Evolutionary conservation across 2,888 invertebrate genomes (phyloP), one percentile per base, ranked within the genome.

Genomic region (Aelia acuminata): DNA sequence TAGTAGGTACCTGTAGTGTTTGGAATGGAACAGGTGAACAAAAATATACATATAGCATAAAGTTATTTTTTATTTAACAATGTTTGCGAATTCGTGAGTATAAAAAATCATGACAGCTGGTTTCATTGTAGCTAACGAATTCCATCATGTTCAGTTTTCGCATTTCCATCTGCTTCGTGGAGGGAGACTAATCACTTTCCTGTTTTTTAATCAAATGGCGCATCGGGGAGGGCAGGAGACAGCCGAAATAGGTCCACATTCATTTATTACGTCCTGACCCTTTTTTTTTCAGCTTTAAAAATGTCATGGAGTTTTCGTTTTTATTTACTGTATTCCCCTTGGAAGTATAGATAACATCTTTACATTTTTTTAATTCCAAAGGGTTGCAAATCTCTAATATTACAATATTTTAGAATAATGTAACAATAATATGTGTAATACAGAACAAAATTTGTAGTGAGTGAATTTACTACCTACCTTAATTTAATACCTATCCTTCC

Each of bases 71-170:
- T 8, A 13, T 13, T 57, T 4, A 18, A 18, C 7, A 10, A 15
- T 63, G 4, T 31, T 31, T 26, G 5, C 26, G 63, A 31, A 18
- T 63, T 7, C 15, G 7, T 26, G 18, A 18, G 15, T 31, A 63
- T 18, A 18, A 31, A 3, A 70, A 70, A 70, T 35, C 31, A 35
- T 70, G 63, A 35, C 35, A 70, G 63, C 2, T 70, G 3, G 63
- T 70, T 70, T 70, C 63, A 70, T 70, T 35, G 63, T 70, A 70
- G 35, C 31, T 70, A 70, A 70, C 63, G 63, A 70, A 70, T 70
- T 31, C 63, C 63, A 70, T 70, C 63, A 70, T 70, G 31, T 35
- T 20, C 31, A 70, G 63, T 31, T 43, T 70, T 35, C 35, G 63
- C 63, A 35, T 35, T 70, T 70, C 63, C 63, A 70, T 70, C 35